Evolutionary conservation across 1,140 invertebrate species (phyloP).

Genomic region (Tetramorium simillimum): DNA sequence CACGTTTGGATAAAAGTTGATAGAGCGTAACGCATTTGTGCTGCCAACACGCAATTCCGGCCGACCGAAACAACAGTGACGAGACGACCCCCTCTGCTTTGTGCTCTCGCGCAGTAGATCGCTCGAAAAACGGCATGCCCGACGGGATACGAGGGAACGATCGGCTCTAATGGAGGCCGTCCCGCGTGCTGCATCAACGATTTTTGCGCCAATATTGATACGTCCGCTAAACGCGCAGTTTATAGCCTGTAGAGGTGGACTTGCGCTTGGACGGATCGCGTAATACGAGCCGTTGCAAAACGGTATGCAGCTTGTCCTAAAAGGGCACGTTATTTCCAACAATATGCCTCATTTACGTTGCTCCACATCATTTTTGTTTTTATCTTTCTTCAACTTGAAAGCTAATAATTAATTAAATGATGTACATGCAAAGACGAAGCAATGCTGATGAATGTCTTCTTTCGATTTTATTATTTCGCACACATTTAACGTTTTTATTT

Average conservation of each 20-base stretch:
- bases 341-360: background rate
- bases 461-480: background rate
- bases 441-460: background rate
- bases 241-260: background rate
- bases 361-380: background rate
- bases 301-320: background rate
- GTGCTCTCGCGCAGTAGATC: background rate
- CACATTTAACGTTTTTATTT: background rate
- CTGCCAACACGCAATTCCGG: constrained; percentile 57
- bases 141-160: constrained; percentile 43
- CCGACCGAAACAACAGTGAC: constrained; percentile 56
- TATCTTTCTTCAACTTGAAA: background rate
- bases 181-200: constrained; percentile 36
- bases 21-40: constrained; percentile 62
- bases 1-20: constrained; percentile 54
- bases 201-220: constrained; percentile 61
- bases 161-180: constrained; percentile 29
- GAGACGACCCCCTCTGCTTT: constrained; percentile 1
- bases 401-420: background rate
- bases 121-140: constrained; percentile 59
- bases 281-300: background rate
- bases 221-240: constrained; percentile 48
- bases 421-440: background rate
- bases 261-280: constrained; percentile 6
- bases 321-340: background rate